These are phyloP conservation scores for Hypercompe scribonia DNA, from an alignment of 2,888 invertebrate genomes.

Conservation along the genomic window DNA sequence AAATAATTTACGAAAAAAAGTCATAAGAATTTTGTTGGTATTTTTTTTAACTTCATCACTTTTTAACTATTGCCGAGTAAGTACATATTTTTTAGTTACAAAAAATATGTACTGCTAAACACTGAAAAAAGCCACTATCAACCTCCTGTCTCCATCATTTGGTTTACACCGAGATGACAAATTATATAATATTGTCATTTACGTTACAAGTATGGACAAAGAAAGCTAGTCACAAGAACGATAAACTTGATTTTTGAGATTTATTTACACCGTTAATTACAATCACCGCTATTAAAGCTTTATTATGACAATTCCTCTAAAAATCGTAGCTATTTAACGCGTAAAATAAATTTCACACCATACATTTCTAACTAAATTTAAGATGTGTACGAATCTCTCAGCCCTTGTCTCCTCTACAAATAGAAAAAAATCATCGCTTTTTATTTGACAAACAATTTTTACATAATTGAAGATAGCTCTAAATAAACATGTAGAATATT, in stretches of 20 bases:
- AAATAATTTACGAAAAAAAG: too few species aligned
- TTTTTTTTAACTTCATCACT: too few species aligned
- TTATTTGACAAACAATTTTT: constrained; percentile 26
- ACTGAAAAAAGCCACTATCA: too few species aligned
- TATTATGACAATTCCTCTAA: not conserved
- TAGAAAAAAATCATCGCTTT: constrained; percentile 10
- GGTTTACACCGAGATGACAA: too few species aligned
- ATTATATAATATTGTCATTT: not conserved
- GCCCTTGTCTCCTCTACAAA: not conserved
- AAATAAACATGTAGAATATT: constrained; percentile 12
- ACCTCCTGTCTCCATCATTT: too few species aligned
- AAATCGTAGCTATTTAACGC: not conserved
- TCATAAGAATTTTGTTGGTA: too few species aligned
- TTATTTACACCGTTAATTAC: not conserved
- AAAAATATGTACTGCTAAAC: too few species aligned
- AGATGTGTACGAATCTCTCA: not conserved
- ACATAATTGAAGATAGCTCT: constrained; percentile 8
- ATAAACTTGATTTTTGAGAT: not conserved
- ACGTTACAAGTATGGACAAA: not conserved
- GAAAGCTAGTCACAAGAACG: not conserved
- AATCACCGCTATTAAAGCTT: not conserved
- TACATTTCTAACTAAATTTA: not conserved
- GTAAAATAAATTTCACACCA: not conserved
- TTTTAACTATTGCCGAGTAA: too few species aligned
- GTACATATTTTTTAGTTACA: too few species aligned